phyloP scores from a whole-genome alignment of 1,140 invertebrate species.

The Gonatopus flavifemur region DNA sequence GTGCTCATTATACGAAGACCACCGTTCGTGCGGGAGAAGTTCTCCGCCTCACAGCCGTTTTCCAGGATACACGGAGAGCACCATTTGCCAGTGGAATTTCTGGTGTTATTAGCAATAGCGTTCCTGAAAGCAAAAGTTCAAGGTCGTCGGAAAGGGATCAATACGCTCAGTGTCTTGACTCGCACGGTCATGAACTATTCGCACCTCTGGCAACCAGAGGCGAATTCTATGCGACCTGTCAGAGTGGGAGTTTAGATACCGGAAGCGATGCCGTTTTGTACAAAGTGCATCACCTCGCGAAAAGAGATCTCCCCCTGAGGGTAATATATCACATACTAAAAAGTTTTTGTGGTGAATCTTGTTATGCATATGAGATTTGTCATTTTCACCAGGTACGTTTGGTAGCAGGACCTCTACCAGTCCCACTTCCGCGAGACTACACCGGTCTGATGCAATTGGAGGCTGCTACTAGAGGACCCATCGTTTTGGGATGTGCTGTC shows the following conservation, averaged over 20 bases:
- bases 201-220: slow-evolving; percentile 49
- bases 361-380: neutral
- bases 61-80: slow-evolving; percentile 53
- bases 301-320: slow-evolving; percentile 49
- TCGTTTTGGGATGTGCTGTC: slow-evolving; percentile 52
- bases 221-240: slow-evolving; percentile 55
- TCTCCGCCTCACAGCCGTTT: slow-evolving; percentile 54
- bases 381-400: slow-evolving; percentile 44
- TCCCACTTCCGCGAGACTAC: slow-evolving; percentile 51
- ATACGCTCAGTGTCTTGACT: slow-evolving; percentile 58
- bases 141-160: slow-evolving; percentile 53
- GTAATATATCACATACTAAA: slow-evolving; percentile 24
- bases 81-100: slow-evolving; percentile 37
- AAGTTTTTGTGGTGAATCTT: neutral
- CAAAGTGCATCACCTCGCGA: slow-evolving; percentile 51
- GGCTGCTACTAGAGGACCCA: slow-evolving; percentile 47
- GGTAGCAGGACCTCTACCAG: slow-evolving; percentile 50
- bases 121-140: slow-evolving; percentile 49
- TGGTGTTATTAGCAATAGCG: slow-evolving; percentile 28
- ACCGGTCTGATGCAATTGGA: slow-evolving; percentile 53
- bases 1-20: slow-evolving; percentile 56
- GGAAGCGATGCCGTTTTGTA: slow-evolving; percentile 53
- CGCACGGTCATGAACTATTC: slow-evolving; percentile 52
- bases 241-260: slow-evolving; percentile 50
- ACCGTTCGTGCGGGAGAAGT: slow-evolving; percentile 53